Percentiles rank a stretch among this genome's conserved stretches.
Evolutionary conservation across 1,140 invertebrate species (phyloP).

Genomic region (Pinna nobilis): DNA sequence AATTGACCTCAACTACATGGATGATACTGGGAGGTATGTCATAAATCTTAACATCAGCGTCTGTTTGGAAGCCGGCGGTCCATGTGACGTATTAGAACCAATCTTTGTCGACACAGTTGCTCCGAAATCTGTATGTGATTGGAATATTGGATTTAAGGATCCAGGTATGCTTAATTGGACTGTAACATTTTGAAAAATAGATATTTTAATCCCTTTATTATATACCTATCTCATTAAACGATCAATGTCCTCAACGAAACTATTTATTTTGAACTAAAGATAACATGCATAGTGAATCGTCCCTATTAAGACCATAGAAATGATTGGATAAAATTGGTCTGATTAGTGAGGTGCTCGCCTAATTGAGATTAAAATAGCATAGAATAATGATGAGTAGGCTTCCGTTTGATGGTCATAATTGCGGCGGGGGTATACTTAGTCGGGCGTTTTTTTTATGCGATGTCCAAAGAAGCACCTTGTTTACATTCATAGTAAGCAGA

Average conservation of each 20-base stretch:
- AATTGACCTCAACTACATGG: not conserved
- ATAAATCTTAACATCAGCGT: slow-evolving; percentile 38
- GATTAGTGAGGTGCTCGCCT: too few relatives aligned
- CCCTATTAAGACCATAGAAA: too few relatives aligned
- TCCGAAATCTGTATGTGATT: slow-evolving; percentile 18
- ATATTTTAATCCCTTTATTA: too few relatives aligned
- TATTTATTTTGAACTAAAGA: too few relatives aligned
- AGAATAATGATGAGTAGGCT: too few relatives aligned
- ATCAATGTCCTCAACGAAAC: too few relatives aligned
- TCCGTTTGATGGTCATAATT: too few relatives aligned
- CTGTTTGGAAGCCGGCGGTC: slow-evolving; percentile 30
- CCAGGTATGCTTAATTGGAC: slow-evolving; percentile 22
- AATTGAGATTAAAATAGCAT: too few relatives aligned
- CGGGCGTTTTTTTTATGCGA: not conserved
- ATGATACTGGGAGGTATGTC: slow-evolving; percentile 25
- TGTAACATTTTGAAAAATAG: not conserved
- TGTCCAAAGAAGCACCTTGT: not conserved
- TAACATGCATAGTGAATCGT: too few relatives aligned
- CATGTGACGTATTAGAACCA: slow-evolving; percentile 17
- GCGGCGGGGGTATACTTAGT: too few relatives aligned
- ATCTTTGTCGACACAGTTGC: slow-evolving; percentile 19
- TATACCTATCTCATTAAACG: too few relatives aligned
- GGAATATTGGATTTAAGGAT: slow-evolving; percentile 24
- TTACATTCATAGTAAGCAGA: not conserved
- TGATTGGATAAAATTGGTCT: too few relatives aligned